Evolutionary conservation across 2,113 vertebrate genomes (phyloP).

Genomic region (Cairina moschata): DNA sequence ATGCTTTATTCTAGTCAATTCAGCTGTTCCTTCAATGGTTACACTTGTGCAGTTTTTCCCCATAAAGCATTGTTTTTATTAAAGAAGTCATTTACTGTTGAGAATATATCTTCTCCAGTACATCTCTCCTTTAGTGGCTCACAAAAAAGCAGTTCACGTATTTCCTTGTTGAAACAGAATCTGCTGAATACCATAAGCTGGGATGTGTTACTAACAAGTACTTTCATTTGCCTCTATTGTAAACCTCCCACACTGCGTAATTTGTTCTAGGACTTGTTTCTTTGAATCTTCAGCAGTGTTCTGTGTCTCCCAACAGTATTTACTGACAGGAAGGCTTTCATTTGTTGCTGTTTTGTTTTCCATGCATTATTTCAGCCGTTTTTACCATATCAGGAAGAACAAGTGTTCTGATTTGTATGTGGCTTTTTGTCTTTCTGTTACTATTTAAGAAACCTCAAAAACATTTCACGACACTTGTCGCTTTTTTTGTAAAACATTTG

Average conservation of each 20-base stretch:
- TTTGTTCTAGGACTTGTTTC: background rate
- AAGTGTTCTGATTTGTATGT: background rate
- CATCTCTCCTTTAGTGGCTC: background rate
- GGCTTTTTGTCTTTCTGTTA: background rate
- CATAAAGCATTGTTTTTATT: background rate
- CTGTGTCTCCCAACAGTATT: background rate
- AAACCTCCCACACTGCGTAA: background rate
- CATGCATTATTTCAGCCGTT: background rate
- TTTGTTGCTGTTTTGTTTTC: background rate
- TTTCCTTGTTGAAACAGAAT: background rate
- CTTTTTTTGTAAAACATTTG: background rate
- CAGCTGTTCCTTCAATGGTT: background rate
- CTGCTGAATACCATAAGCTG: background rate
- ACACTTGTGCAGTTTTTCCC: background rate
- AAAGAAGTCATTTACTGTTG: background rate
- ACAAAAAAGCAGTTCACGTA: background rate
- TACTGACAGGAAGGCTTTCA: background rate
- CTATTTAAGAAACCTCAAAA: background rate
- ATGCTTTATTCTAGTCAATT: background rate
- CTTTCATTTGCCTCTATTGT: background rate
- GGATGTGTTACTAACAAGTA: background rate
- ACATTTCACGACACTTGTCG: background rate
- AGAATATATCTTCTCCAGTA: background rate
- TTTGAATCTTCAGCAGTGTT: background rate
- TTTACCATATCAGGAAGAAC: background rate